Evolutionary conservation across 64 coral and sea anemone species (phyloP).

Genomic region (Catalaphyllia jardinei): DNA sequence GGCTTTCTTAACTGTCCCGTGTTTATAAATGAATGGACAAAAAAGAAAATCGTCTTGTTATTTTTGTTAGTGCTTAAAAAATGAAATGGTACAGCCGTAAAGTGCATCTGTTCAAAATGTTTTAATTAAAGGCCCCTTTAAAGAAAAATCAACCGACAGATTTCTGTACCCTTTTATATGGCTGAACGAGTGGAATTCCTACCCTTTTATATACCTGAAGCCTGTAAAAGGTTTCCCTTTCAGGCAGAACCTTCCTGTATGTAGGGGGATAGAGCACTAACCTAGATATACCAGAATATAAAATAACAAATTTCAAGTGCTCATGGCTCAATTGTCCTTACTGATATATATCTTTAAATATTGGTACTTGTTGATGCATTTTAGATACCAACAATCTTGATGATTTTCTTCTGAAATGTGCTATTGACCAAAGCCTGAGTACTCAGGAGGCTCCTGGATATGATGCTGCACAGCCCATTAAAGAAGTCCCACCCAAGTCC

Average conservation of each 20-base stretch:
- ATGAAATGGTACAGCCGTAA: background rate
- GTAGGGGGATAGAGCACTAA: background rate
- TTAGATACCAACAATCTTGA: constrained; percentile 39
- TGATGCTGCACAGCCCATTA: background rate
- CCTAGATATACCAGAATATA: background rate
- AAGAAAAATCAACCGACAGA: background rate
- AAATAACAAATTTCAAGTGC: background rate
- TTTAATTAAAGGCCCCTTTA: background rate
- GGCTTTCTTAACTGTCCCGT: background rate
- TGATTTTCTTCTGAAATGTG: constrained; percentile 42
- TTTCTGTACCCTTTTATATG: background rate
- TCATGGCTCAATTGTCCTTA: background rate
- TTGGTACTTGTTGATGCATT: constrained; percentile 17
- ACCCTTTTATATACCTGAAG: background rate
- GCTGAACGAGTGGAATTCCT: background rate
- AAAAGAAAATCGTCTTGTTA: background rate
- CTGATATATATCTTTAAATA: background rate
- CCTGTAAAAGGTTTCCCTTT: background rate
- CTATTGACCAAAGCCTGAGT: constrained; percentile 42
- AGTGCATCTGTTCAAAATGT: background rate
- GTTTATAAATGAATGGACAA: background rate
- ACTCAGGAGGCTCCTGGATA: background rate
- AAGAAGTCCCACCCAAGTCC: constrained; percentile 41
- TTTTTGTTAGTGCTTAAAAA: background rate
- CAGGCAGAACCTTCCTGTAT: background rate